Evolutionary conservation across 2,888 invertebrate genomes (phyloP).

Genomic region (Chromoteleia sp.): DNA sequence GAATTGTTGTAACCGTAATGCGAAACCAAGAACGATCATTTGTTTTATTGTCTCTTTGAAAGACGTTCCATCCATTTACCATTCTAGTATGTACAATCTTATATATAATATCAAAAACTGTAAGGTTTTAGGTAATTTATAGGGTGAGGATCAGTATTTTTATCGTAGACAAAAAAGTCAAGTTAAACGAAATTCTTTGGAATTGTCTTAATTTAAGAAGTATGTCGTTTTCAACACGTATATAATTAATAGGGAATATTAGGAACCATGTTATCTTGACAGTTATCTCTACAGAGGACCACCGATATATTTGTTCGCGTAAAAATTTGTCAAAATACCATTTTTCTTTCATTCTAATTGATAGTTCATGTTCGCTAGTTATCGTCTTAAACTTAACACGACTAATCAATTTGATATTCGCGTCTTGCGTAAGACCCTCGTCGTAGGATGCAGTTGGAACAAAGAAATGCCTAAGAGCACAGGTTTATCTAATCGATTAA

Average conservation of each 20-base stretch:
- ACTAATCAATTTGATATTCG: constrained; percentile 43
- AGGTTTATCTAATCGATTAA: constrained; percentile 45
- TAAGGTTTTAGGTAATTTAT: no score
- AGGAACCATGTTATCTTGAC: not conserved
- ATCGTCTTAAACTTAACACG: constrained; percentile 33
- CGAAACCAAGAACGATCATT: not conserved
- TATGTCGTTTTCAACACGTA: no score
- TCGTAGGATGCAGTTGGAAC: constrained; percentile 20
- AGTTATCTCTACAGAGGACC: not conserved
- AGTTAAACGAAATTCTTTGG: no score
- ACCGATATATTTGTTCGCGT: not conserved
- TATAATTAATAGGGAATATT: no score
- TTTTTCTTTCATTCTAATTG: constrained; percentile 22
- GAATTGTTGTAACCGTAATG: no score
- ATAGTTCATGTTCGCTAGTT: constrained; percentile 40
- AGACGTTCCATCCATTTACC: no score
- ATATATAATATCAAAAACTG: no score
- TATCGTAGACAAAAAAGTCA: no score
- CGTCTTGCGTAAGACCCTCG: not conserved
- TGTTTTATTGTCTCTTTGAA: not conserved
- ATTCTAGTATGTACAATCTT: no score
- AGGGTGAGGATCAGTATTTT: no score
- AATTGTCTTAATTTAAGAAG: no score
- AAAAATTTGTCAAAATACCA: constrained; percentile 1
- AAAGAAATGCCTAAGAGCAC: constrained; percentile 8